Evolutionary conservation across 2,113 vertebrate genomes (phyloP).

Genomic region (Anser cygnoides): DNA sequence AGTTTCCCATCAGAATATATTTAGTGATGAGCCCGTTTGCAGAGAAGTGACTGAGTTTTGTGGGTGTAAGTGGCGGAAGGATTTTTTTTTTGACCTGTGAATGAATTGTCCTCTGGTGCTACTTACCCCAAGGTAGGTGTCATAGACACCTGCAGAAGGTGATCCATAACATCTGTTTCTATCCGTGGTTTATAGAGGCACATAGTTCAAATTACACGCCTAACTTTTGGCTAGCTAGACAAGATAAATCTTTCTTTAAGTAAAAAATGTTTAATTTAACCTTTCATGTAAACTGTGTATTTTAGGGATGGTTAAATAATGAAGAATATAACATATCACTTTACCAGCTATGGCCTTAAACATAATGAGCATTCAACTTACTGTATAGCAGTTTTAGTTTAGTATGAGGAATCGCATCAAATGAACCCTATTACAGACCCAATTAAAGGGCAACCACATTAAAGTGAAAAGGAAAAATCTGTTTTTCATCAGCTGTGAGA

Average conservation of each 20-base stretch:
- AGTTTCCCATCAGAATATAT: background rate
- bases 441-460: slow-evolving; percentile 78
- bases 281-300: background rate
- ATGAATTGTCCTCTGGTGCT: background rate
- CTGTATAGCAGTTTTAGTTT: slow-evolving; percentile 56
- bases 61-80: background rate
- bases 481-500: slow-evolving; percentile 75
- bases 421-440: slow-evolving; percentile 76
- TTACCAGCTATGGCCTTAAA: background rate
- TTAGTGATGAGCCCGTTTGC: background rate
- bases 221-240: background rate
- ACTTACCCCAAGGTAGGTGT: background rate
- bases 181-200: background rate
- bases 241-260: slow-evolving; percentile 2
- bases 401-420: slow-evolving; percentile 69
- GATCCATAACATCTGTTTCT: slow-evolving; percentile 23
- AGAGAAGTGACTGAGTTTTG: background rate
- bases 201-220: background rate
- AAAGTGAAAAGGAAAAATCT: slow-evolving; percentile 78
- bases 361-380: slow-evolving; percentile 47
- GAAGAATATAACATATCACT: background rate
- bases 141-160: slow-evolving; percentile 8
- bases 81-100: background rate
- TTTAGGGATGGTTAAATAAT: slow-evolving; percentile 1
- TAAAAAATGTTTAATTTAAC: background rate